Evolutionary conservation across 2,888 invertebrate species (phyloP).

Genomic region (Philereme transversata): DNA sequence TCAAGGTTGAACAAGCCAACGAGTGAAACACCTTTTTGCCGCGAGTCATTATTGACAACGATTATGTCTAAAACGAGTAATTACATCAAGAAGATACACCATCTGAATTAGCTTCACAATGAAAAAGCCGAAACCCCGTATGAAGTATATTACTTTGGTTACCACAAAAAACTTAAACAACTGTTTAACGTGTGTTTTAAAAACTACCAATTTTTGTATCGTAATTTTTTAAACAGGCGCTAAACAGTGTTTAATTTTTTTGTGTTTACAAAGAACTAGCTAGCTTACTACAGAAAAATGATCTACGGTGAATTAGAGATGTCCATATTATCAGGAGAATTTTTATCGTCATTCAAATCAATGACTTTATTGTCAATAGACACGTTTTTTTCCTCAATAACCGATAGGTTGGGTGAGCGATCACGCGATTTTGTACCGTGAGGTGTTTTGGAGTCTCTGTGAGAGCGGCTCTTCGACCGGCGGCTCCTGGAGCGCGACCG

Average conservation of each 20-base stretch:
- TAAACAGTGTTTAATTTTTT: too few relatives aligned
- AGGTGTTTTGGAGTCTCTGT: conserved; percentile 71
- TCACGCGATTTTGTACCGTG: conserved; percentile 70
- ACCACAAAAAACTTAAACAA: too few relatives aligned
- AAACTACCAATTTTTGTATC: too few relatives aligned
- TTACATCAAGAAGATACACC: conserved; percentile 11
- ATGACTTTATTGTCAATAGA: conserved; percentile 55
- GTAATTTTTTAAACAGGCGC: too few relatives aligned
- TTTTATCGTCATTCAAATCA: conserved; percentile 80
- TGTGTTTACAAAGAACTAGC: neutral
- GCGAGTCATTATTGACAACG: too few relatives aligned
- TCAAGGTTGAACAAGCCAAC: conserved; percentile 5
- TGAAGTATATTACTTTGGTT: too few relatives aligned
- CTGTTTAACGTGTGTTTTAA: too few relatives aligned
- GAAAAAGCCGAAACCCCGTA: too few relatives aligned
- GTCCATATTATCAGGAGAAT: conserved; percentile 90
- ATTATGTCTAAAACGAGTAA: neutral
- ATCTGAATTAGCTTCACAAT: neutral
- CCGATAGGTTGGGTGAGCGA: conserved; percentile 60
- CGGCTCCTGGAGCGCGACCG: conserved; percentile 71
- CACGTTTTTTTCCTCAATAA: conserved; percentile 59
- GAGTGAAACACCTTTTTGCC: too few relatives aligned
- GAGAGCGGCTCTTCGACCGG: conserved; percentile 72
- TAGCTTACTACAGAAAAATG: conserved; percentile 17
- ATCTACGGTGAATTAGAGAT: conserved; percentile 89